Base-by-base conservation (phyloP, 2,888 invertebrate species). In the Troides aeacus region DNA sequence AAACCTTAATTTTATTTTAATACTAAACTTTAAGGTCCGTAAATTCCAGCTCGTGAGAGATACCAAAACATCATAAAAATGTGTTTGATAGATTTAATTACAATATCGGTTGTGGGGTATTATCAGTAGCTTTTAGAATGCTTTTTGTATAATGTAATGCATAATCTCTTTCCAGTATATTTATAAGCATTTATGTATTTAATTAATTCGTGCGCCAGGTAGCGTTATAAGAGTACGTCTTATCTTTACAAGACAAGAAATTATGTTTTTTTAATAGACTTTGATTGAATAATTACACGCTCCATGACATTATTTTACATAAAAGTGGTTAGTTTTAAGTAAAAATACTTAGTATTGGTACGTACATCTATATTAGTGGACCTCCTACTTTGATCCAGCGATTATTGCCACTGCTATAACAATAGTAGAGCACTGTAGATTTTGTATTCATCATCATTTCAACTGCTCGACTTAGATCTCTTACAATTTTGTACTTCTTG, bases 1-100 rank as follows among this genome's bases (percentile, higher is more conserved):
- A 30, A 50, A 50, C n/a, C 53, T 53, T 53, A 46, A 46, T 46
- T 46, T 46, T 53, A 53, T 53, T 12, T n/a, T n/a, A 18, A 5
- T 53, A n/a, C 53, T 53, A n/a, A 18, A n/a, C 53, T 7, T 53
- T 53, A 53, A 18, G 18, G n/a, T n/a, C 53, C 8, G n/a, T 12
- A n/a, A n/a, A 53, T 18, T 53, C 53, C 53, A 53, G 53, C 18
- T 53, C 15, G n/a, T 7, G 7, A 1, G 53, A 53, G 53, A 53
- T 53, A 53, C 6, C n/a, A 53, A 53, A 53, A 53, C n/a, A 53
- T 53, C 53, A n/a, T 53, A 53, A 53, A 53, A 53, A 53, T 53
- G 6, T 53, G 53, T 53, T 53, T n/a, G 53, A 53, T 53, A 53
- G n/a, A 53, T 53, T 53, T 53, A 53, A 53, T 53, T 53, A 53